Base-by-base conservation (phyloP, 1,140 invertebrate genomes). In the Sarcophaga peregrina region DNA sequence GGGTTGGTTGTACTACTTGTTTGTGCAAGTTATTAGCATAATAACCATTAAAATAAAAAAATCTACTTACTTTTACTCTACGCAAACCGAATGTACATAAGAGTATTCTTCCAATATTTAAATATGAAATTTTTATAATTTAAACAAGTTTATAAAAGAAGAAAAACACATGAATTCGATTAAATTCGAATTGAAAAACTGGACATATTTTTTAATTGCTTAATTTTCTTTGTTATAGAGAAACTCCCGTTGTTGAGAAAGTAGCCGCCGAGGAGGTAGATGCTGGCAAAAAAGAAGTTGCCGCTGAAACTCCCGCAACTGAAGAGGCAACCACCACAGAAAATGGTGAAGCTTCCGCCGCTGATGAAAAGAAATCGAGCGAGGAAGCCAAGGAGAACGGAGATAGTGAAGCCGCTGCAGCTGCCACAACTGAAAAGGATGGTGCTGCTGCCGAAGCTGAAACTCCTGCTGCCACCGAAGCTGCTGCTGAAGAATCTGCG, bases 161-260 rank as follows among this genome's bases (percentile, higher is more conserved):
- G 25, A 4, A 37, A 37, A 37, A 1, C 25, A 37, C 25, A 37
- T 37, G 25, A 37, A 37, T 37, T 37, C 25, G 25, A 37, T 37
- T 37, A 37, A 37, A 37, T 37, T 37, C 25, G 25, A 37, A 37
- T 37, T 37, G 25, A 37, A 37, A 37, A 37, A 58, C 8, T 15
- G 9, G 8, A 13, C 1, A 37, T 7, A 81, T 81, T 74, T 83
- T 15, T 80, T 17, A 52, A 11, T 7, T 72, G 1, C 13, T 72
- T 75, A n/a, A n/a, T 81, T 15, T 84, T 47, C 7, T 80, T 8
- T 10, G 80, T 86, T 75, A 20, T 80, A 90, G 88, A 82, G 88
- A 90, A 80, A 89, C 88, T 85, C 87, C 88, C 78, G 87, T 89
- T 83, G 88, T 89, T 75, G 88, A 89, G 88, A 89, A 89, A 84